These are phyloP conservation scores for Bombus confusus DNA, from an alignment of 1,140 invertebrate genomes.

Conservation along the genomic window DNA sequence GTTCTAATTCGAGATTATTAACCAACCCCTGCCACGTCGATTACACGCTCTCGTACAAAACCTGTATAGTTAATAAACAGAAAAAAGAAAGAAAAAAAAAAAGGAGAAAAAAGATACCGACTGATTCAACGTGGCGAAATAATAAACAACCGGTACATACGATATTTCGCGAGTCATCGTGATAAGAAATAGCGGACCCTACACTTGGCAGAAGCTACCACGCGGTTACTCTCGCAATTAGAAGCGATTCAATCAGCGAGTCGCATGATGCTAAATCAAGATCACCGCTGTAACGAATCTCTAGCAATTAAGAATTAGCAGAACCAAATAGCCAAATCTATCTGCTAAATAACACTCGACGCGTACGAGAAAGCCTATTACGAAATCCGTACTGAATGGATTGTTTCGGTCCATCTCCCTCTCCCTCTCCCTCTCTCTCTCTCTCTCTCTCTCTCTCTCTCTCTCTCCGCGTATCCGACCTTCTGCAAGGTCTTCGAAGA, in stretches of 20 bases:
- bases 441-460: background rate
- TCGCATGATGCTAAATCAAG: background rate
- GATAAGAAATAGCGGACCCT: background rate
- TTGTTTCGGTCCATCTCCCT: background rate
- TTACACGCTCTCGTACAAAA: background rate
- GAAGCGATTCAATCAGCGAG: background rate
- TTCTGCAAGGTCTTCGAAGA: constrained; percentile 59
- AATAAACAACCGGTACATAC: background rate
- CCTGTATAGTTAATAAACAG: background rate
- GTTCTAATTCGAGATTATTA: background rate
- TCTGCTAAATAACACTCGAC: background rate
- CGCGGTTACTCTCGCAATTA: background rate
- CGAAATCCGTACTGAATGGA: constrained; percentile 6
- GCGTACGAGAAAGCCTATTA: background rate
- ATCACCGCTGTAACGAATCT: background rate
- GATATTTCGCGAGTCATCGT: background rate
- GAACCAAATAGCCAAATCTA: no score
- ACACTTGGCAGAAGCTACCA: background rate
- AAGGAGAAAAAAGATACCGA: background rate
- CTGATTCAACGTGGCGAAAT: background rate
- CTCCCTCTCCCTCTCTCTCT: background rate
- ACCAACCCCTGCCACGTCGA: background rate
- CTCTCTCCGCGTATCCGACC: constrained; percentile 28
- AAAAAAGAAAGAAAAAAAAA: no score
- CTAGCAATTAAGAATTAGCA: constrained; percentile 10